Conservation (phyloP, 2,797 vertebrate species). For the Danio choprae region DNA sequence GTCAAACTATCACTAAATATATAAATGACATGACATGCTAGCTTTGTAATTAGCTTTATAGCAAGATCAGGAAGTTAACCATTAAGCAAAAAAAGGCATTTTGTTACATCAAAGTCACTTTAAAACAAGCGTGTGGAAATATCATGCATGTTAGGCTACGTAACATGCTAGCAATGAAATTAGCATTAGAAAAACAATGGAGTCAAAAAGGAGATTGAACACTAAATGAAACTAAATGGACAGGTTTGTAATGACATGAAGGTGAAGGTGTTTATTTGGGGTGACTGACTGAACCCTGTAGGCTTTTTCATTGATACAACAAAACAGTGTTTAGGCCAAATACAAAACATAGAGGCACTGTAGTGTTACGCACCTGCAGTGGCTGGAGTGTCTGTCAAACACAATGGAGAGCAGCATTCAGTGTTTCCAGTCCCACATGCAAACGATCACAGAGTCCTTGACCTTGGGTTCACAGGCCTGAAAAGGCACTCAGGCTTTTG, state of each 20-base stretch:
- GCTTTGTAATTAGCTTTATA: too few relatives aligned
- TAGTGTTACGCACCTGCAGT: neutral
- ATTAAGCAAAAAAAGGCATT: too few relatives aligned
- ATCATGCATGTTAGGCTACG: too few relatives aligned
- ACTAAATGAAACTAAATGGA: too few relatives aligned
- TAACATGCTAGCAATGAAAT: too few relatives aligned
- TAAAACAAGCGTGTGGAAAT: too few relatives aligned
- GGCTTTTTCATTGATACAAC: slow-evolving; percentile 25
- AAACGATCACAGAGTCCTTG: slow-evolving; percentile 31
- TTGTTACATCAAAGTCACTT: too few relatives aligned
- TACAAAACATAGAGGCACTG: neutral
- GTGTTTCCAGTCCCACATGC: slow-evolving; percentile 7
- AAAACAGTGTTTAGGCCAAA: slow-evolving; percentile 5
- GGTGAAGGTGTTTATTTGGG: slow-evolving; percentile 2
- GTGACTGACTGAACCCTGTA: neutral
- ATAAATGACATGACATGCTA: too few relatives aligned
- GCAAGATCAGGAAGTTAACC: too few relatives aligned
- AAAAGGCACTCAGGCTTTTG: slow-evolving; percentile 22
- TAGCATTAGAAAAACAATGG: neutral
- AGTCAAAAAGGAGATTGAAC: too few relatives aligned
- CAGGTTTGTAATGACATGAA: neutral
- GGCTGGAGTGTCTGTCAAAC: neutral
- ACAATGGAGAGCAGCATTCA: slow-evolving; percentile 5
- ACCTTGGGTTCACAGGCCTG: slow-evolving; percentile 22
- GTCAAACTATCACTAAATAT: too few relatives aligned